A percentile compares a stretch with the other conserved stretches of the same genome.
These are phyloP conservation scores for Tenthredo distinguenda DNA, from an alignment of 2,888 invertebrate species.

Conservation along the genomic window DNA sequence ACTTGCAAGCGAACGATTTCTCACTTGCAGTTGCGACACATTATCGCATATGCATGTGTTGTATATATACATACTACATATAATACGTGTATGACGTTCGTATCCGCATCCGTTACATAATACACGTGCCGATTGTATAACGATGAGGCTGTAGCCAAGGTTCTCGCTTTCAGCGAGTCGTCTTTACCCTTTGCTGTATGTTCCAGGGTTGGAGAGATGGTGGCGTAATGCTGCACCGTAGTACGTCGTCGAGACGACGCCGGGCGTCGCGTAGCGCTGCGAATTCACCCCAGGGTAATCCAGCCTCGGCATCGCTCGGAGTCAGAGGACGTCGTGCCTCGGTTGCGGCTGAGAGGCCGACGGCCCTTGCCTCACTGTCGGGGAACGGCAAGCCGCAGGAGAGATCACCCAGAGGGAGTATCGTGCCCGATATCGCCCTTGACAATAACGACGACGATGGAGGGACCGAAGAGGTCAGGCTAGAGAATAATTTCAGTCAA, in stretches of 20 bases:
- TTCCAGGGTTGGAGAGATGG: slow-evolving; percentile 55
- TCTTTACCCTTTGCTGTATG: background rate
- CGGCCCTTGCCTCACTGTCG: slow-evolving; percentile 69
- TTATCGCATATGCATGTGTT: no score
- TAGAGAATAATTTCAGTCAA: background rate
- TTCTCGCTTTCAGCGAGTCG: background rate
- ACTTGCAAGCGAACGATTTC: no score
- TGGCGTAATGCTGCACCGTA: slow-evolving; percentile 83
- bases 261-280: slow-evolving; percentile 85
- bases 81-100: no score
- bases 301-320: slow-evolving; percentile 75
- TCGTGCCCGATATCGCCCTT: slow-evolving; percentile 82
- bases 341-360: slow-evolving; percentile 73
- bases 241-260: slow-evolving; percentile 84
- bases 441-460: slow-evolving; percentile 75
- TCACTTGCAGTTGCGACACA: no score
- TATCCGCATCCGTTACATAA: no score
- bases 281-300: slow-evolving; percentile 82
- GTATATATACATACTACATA: no score
- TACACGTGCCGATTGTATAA: background rate
- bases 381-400: slow-evolving; percentile 74
- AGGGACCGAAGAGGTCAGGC: slow-evolving; percentile 30
- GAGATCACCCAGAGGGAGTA: slow-evolving; percentile 82
- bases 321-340: slow-evolving; percentile 75
- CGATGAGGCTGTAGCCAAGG: background rate